Percentiles rank a stretch among this genome's conserved stretches.
These are phyloP conservation scores for Scaptomyza montana DNA, from an alignment of 1,140 invertebrate species.

Conservation along the genomic window DNA sequence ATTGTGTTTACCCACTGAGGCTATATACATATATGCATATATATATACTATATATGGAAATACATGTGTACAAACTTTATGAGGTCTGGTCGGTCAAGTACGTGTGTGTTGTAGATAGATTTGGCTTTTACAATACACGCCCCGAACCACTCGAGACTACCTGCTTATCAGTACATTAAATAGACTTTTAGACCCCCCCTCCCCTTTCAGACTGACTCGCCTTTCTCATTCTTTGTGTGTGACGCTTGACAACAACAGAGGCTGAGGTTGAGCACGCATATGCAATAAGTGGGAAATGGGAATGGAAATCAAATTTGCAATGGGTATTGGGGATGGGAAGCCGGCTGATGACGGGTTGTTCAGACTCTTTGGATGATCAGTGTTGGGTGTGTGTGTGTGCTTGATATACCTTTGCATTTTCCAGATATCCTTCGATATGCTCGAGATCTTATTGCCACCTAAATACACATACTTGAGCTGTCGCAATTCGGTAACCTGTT, in stretches of 20 bases:
- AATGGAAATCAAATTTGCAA: not conserved
- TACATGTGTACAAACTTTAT: constrained; percentile 38
- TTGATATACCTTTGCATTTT: constrained; percentile 88
- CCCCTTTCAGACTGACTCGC: not conserved
- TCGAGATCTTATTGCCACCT: constrained; percentile 93
- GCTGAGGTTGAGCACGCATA: not conserved
- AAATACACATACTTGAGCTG: constrained; percentile 93
- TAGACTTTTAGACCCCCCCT: constrained; percentile 13
- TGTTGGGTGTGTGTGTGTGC: too few species aligned
- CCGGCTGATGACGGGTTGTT: too few species aligned
- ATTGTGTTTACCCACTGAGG: constrained; percentile 59
- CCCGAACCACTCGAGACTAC: constrained; percentile 29
- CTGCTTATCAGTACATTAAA: constrained; percentile 38
- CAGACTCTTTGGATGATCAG: not conserved
- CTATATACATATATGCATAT: constrained; percentile 27
- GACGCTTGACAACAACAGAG: constrained; percentile 36
- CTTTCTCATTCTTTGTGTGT: not conserved
- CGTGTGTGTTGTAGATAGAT: constrained; percentile 62
- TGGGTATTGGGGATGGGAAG: too few species aligned
- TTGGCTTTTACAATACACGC: constrained; percentile 64
- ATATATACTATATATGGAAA: constrained; percentile 1
- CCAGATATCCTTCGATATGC: constrained; percentile 92
- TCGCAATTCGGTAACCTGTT: constrained; percentile 91
- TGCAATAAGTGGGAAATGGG: not conserved
- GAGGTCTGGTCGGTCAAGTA: constrained; percentile 61